Evolutionary conservation across 2,113 vertebrate genomes (phyloP), one percentile per base, ranked within the genome.

Genomic region (Damaliscus lunatus): DNA sequence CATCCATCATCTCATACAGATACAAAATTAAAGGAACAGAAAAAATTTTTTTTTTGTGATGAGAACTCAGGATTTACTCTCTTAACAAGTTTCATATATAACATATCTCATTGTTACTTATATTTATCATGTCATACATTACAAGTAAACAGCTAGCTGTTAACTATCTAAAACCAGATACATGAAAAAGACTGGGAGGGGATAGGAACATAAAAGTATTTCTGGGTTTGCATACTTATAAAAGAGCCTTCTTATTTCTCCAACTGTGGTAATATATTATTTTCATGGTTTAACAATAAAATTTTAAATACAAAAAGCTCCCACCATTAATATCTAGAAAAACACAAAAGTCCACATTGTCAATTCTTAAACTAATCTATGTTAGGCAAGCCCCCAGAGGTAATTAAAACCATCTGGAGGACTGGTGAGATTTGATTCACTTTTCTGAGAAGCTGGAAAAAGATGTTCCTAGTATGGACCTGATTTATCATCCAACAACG

Each of bases 381-480:
- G 27, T 60, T 23, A 59, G 50, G 53, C 77, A 88, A 57, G 5
- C 36, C 53, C 15, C 21, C 7, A 95, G 83, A 52, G 43, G 6
- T 55, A 89, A 96, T 96, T 53, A 93, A 67, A 91, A 74, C 50
- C 85, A 90, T n/a, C 43, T 48, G 57, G n/a, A 57, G 50, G 33
- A 14, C 50, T 67, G 36, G 57, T n/a, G 36, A 85, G 29, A 33
- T 89, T 64, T 85, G 43, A 78, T 36, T 93, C 57, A 46, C n/a
- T 95, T 90, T 91, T 89, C 88, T 87, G 85, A 94, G 74, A 91
- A 92, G 74, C 64, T 40, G 57, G 85, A 67, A 96, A 67, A 60
- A 14, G 64, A 36, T 21, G n/a, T 48, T 71, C 77, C 87, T 48
- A 55, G 67, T 14, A 71, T 0, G 9, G 48, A 85, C 15, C 14